phyloP scores from a whole-genome alignment of 2,113 vertebrate species.

The Thermophis baileyi region DNA sequence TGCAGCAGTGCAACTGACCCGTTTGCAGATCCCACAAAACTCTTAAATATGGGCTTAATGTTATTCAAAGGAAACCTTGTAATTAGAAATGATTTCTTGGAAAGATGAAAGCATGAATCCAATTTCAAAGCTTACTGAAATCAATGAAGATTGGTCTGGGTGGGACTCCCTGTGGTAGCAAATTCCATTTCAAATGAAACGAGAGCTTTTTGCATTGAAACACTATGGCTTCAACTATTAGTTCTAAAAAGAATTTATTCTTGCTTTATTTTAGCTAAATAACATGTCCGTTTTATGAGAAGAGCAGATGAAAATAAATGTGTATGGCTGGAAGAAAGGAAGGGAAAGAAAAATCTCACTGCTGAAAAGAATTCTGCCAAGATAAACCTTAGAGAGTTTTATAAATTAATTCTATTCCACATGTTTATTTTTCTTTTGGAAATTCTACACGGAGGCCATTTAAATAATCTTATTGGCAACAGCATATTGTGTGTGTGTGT shows the following conservation, averaged over 20 bases:
- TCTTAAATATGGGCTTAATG: not conserved
- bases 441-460: conserved; percentile 68
- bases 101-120: not conserved
- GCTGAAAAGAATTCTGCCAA: conserved; percentile 63
- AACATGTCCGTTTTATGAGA: conserved; percentile 34
- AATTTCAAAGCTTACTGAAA: not conserved
- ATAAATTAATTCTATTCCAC: conserved; percentile 71
- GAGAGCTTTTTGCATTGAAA: conserved; percentile 15
- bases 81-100: not conserved
- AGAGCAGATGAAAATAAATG: not conserved
- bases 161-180: conserved; percentile 22
- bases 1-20: not conserved
- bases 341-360: conserved; percentile 56
- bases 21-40: not conserved
- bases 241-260: not conserved
- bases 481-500: conserved; percentile 21
- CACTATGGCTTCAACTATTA: conserved; percentile 15
- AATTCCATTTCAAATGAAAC: conserved; percentile 21
- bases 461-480: conserved; percentile 59
- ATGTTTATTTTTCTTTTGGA: conserved; percentile 71
- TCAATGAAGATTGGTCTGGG: not conserved
- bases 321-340: conserved; percentile 26
- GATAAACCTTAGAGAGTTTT: conserved; percentile 67
- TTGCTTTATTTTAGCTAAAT: conserved; percentile 31
- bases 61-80: not conserved